These are phyloP conservation scores for Volucella bombylans DNA, from an alignment of 2,888 invertebrate genomes.

Conservation along the genomic window DNA sequence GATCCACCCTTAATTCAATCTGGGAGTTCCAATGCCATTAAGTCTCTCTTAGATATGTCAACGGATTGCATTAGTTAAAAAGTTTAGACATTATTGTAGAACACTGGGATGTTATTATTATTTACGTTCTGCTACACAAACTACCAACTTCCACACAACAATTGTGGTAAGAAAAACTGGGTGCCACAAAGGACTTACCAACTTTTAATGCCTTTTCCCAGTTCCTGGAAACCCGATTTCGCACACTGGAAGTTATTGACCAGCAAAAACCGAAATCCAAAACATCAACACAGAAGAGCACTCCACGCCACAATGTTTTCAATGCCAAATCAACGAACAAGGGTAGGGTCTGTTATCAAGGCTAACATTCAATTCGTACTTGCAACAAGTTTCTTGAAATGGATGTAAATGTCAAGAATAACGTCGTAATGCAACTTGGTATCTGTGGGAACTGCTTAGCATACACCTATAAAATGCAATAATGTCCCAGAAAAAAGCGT, in stretches of 20 bases:
- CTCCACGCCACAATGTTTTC: neutral
- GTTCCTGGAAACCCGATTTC: slow-evolving; percentile 18
- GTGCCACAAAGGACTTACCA: neutral
- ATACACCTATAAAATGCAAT: slow-evolving; percentile 21
- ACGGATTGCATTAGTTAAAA: slow-evolving; percentile 17
- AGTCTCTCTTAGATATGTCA: slow-evolving; percentile 8
- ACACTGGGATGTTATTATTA: slow-evolving; percentile 33
- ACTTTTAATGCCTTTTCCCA: slow-evolving; percentile 12
- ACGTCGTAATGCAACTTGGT: neutral
- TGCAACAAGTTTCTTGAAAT: slow-evolving; percentile 26
- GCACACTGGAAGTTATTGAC: slow-evolving; percentile 7
- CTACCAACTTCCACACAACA: slow-evolving; percentile 24
- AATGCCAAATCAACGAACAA: neutral
- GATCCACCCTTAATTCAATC: slow-evolving; percentile 1
- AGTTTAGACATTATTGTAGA: slow-evolving; percentile 20
- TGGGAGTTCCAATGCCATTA: slow-evolving; percentile 7
- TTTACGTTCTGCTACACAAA: slow-evolving; percentile 24
- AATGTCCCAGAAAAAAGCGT: neutral
- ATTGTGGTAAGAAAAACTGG: slow-evolving; percentile 25
- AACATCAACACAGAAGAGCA: slow-evolving; percentile 3
- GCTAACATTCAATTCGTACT: slow-evolving; percentile 10
- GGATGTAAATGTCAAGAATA: neutral
- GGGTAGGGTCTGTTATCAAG: slow-evolving; percentile 18
- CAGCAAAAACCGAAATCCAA: neutral
- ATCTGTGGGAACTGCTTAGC: slow-evolving; percentile 17